Base-by-base conservation (phyloP, 2,888 invertebrate species). In the Helleia helle region DNA sequence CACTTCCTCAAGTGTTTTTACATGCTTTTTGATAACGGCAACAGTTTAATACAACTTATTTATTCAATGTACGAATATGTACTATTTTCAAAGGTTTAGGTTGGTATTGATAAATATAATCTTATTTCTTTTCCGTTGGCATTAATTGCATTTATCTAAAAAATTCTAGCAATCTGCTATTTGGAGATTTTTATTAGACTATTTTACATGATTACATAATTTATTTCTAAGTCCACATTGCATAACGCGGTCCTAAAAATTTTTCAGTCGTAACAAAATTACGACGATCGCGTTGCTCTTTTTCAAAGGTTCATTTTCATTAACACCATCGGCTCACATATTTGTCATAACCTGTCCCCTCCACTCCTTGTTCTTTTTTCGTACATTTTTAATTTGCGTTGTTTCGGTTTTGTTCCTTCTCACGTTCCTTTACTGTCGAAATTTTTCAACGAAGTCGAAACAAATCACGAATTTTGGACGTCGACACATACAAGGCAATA, bases 301-400 rank as follows among this genome's bases (percentile, higher is more conserved):
- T 69, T 63, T 49, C 53, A 75, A 79, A 72, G 69, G 72, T 74
- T 71, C 75, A 70, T 77, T 81, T 84, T 84, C 80, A 84, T 84
- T 83, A 83, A 67, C 80, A 64, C 68, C 75, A 74, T 76, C 71
- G 71, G 71, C 73, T 81, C 79, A 81, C 84, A 83, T 84, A 83
- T 83, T 83, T 84, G 84, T 84, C 84, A 84, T 83, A 83, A 80
- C 84, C 69, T 64, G 69, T 66, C 69, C 65, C 64, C 63, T 58
- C 61, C 55, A 55, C 59, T 46, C 55, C 63, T 55, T 71, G 64
- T 56, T 77, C 67, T 65, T 75, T 81, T 83, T 83, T 76, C 62
- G 61, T 59, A 63, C 71, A 71, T 81, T 81, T 83, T 83, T 80
- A 80, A 83, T 81, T 79, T 75, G 58, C 63, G 63, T 68, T 65